Evolutionary conservation across 2,888 invertebrate genomes (phyloP).

Genomic region (Dryococelus australis): DNA sequence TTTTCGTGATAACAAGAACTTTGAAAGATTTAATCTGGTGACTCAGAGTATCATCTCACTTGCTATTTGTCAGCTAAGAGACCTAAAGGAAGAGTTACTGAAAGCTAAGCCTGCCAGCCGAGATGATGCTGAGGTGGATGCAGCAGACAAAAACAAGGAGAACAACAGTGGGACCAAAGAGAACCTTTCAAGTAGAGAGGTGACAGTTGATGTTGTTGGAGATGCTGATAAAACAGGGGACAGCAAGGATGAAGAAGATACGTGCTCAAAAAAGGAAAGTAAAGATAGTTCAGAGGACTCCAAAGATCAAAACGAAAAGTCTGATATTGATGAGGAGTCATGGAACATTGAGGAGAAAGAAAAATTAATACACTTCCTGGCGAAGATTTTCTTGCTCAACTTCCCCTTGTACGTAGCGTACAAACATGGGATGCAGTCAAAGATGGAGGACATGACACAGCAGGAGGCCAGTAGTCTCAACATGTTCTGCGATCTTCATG

Average conservation of each 20-base stretch:
- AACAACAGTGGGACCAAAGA: conserved; percentile 16
- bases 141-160: conserved; percentile 32
- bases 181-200: conserved; percentile 51
- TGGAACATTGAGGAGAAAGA: conserved; percentile 88
- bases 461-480: conserved; percentile 83
- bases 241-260: conserved; percentile 40
- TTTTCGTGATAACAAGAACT: conserved; percentile 90
- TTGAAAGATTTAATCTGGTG: conserved; percentile 88
- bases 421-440: conserved; percentile 72
- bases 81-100: conserved; percentile 66
- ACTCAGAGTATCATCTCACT: conserved; percentile 87
- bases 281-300: not conserved
- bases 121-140: conserved; percentile 43
- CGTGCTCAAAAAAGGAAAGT: not conserved
- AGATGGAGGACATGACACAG: conserved; percentile 82
- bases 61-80: conserved; percentile 82
- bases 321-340: conserved; percentile 48
- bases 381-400: conserved; percentile 87
- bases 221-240: conserved; percentile 55
- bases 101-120: conserved; percentile 56
- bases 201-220: conserved; percentile 48
- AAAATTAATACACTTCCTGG: conserved; percentile 84
- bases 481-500: conserved; percentile 89
- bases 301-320: conserved; percentile 34
- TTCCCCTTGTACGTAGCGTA: conserved; percentile 89